Percentiles rank a stretch among this genome's conserved stretches.
These are phyloP conservation scores for Centrocercus urophasianus DNA, from an alignment of 2,113 vertebrate species.

Conservation along the genomic window DNA sequence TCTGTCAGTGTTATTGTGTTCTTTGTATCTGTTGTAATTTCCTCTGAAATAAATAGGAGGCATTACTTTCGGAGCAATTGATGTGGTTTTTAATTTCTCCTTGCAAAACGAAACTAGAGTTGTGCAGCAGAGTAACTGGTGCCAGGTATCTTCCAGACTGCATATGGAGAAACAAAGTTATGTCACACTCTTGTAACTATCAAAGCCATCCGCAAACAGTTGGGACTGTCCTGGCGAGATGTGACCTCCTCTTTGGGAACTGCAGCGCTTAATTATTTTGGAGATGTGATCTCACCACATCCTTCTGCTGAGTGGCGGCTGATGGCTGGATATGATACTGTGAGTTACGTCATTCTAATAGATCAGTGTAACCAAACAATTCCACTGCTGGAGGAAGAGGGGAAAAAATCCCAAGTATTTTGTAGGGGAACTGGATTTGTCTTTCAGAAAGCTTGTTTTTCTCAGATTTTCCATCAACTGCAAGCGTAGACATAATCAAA, in stretches of 20 bases:
- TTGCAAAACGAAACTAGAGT: background rate
- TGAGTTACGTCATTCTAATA: conserved; percentile 2
- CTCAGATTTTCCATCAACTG: conserved; percentile 34
- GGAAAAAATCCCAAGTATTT: background rate
- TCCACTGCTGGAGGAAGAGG: background rate
- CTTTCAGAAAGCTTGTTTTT: conserved; percentile 6
- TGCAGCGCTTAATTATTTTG: background rate
- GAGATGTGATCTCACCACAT: background rate
- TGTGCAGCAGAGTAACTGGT: background rate
- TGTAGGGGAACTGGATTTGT: background rate
- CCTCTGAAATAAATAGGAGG: background rate
- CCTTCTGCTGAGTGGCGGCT: conserved; percentile 10
- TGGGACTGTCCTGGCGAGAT: background rate
- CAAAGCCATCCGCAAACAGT: background rate
- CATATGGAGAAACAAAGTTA: background rate
- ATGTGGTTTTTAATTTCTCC: background rate
- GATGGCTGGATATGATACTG: background rate
- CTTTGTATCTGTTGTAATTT: background rate
- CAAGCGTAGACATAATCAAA: conserved; percentile 26
- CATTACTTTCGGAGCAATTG: background rate
- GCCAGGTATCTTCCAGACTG: background rate
- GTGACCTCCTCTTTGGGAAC: background rate
- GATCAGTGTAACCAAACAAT: conserved; percentile 1
- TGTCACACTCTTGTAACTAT: background rate
- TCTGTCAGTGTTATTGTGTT: too few species aligned